Base-by-base conservation (phyloP, 2,888 invertebrate species). In the Drosophila longiperda region DNA sequence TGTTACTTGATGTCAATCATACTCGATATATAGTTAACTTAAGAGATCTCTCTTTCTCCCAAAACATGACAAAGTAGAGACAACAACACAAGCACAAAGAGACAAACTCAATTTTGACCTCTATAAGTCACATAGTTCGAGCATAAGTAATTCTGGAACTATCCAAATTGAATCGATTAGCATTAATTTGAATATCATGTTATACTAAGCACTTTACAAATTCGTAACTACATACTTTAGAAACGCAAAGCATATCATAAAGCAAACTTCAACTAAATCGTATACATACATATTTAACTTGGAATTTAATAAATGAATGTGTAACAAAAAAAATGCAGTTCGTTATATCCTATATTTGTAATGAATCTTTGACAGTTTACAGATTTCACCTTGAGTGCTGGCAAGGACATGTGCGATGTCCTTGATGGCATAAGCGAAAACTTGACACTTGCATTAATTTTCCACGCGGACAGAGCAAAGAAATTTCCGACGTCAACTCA, bases 221-320 rank as follows among this genome's bases (percentile, higher is more conserved):
- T n/a, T 68, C 68, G 71, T 36, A 77, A 88, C 69, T 45, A 52
- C 80, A 77, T 88, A 86, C 83, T 84, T 87, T 81, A 89, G 70
- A 66, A 73, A 80, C 78, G 64, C 75, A 71, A 82, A 55, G 85
- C 85, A 85, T 85, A 85, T 85, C 89, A 85, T 78, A 60, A 75
- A 58, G 65, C 49, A 70, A 76, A 73, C 65, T 78, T 69, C 84
- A 75, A 71, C 75, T 76, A 83, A 75, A 76, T 77, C 87, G 73
- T 73, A 89, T 66, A 49, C 36, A 54, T 36, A 72, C 69, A 83
- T 79, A 71, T 63, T 71, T 57, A 65, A 66, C 76, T 72, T 83
- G 71, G 68, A 80, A 76, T 84, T 81, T 66, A 87, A 87, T 83
- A 85, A 85, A 89, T 73, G 64, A 69, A 74, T 73, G 66, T 76